A percentile compares a stretch with the other conserved stretches of the same genome.
These are phyloP conservation scores for Anagyrus pseudococci DNA, from an alignment of 2,888 invertebrate species.

Conservation along the genomic window DNA sequence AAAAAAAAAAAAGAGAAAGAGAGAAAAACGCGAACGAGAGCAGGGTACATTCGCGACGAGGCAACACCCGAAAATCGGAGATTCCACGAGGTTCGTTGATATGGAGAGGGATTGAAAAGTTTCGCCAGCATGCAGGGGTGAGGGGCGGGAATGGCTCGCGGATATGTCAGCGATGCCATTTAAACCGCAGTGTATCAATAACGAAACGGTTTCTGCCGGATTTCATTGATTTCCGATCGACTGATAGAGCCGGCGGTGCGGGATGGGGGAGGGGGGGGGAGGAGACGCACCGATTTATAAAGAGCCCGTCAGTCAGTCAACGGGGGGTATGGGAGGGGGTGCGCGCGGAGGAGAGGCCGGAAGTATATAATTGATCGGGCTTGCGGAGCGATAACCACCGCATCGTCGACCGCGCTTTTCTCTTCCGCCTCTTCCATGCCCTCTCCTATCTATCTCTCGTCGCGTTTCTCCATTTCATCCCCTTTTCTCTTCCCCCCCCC, in stretches of 20 bases:
- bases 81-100: no score
- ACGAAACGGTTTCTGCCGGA: slow-evolving; percentile 54
- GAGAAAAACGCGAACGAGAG: not conserved
- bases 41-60: not conserved
- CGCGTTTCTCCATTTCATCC: slow-evolving; percentile 13
- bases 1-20: slow-evolving; percentile 1
- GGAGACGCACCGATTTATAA: slow-evolving; percentile 43
- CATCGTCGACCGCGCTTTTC: slow-evolving; percentile 37
- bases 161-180: slow-evolving; percentile 46
- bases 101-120: not conserved
- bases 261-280: no score
- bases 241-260: slow-evolving; percentile 40
- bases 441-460: slow-evolving; percentile 12
- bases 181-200: slow-evolving; percentile 56
- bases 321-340: no score
- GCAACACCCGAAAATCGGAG: slow-evolving; percentile 1
- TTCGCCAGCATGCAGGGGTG: not conserved
- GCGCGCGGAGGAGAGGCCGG: slow-evolving; percentile 10
- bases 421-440: slow-evolving; percentile 9
- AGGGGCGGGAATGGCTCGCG: slow-evolving; percentile 5
- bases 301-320: slow-evolving; percentile 25
- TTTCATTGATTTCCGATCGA: slow-evolving; percentile 59
- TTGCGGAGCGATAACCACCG: slow-evolving; percentile 53
- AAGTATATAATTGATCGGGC: slow-evolving; percentile 54
- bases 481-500: slow-evolving; percentile 39